Percentiles rank a stretch among this genome's conserved stretches.
Conservation (phyloP, 2,888 invertebrate genomes). For the Latrodectus elegans region DNA sequence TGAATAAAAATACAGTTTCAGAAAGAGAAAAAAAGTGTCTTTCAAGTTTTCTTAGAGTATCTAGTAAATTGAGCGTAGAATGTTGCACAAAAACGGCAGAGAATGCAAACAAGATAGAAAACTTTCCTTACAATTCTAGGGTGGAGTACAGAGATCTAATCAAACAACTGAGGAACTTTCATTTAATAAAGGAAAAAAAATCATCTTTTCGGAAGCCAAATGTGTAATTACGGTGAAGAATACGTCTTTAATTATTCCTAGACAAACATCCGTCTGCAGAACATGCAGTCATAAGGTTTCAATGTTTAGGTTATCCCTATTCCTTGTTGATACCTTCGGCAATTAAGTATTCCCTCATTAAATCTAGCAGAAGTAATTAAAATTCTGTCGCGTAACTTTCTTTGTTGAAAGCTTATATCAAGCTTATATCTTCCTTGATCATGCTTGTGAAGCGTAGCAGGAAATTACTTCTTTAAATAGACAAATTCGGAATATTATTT, state of each 20-base stretch:
- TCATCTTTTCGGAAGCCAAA: conserved; percentile 20
- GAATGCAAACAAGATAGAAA: conserved; percentile 40
- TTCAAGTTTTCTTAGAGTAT: conserved; percentile 9
- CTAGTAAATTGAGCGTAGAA: conserved; percentile 20
- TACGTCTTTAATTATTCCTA: conserved; percentile 56
- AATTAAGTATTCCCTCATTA: conserved; percentile 36
- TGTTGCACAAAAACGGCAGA: conserved; percentile 20
- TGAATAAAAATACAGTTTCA: conserved; percentile 25
- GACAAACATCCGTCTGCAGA: conserved; percentile 50
- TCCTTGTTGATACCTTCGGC: conserved; percentile 21
- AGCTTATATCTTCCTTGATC: not conserved
- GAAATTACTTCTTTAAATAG: not conserved
- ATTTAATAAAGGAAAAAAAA: conserved; percentile 9
- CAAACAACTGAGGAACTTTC: conserved; percentile 26
- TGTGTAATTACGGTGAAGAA: conserved; percentile 55
- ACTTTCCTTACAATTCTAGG: conserved; percentile 1
- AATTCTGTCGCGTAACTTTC: conserved; percentile 25
- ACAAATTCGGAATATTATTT: not conserved
- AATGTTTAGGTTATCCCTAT: conserved; percentile 12
- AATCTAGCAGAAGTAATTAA: conserved; percentile 38
- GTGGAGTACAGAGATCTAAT: not conserved
- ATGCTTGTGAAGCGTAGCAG: not conserved
- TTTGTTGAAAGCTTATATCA: conserved; percentile 3
- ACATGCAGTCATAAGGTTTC: conserved; percentile 5
- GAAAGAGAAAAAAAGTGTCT: not conserved